A percentile compares a stretch with the other conserved stretches of the same genome.
phyloP scores from a whole-genome alignment of 1,140 invertebrate genomes.

The Ganaspis sp. region DNA sequence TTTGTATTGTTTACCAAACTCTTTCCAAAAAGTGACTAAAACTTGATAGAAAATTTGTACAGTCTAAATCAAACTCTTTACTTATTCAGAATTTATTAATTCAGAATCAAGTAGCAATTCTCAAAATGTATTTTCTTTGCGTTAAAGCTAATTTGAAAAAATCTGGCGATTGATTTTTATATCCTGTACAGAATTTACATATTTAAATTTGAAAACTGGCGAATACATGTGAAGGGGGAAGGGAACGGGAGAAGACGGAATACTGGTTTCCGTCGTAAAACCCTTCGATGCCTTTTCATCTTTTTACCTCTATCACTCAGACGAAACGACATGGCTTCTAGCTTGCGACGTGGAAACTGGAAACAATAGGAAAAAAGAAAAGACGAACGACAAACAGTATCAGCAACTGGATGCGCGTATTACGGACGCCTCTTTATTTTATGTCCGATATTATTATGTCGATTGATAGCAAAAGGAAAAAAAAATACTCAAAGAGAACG shows the following conservation, averaged over 20 bases:
- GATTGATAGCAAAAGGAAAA: constrained; percentile 6
- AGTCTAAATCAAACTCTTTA: too few species aligned
- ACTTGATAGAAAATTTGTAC: too few species aligned
- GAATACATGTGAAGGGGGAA: not conserved
- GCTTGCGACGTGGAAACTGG: constrained; percentile 22
- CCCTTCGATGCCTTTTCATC: constrained; percentile 24
- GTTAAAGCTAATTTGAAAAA: too few species aligned
- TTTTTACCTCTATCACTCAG: constrained; percentile 22
- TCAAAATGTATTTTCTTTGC: too few species aligned
- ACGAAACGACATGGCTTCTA: constrained; percentile 9
- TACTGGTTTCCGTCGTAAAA: constrained; percentile 5
- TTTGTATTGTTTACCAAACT: too few species aligned
- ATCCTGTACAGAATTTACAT: too few species aligned
- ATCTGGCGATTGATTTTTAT: not conserved
- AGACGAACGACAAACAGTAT: constrained; percentile 24
- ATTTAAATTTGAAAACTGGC: too few species aligned
- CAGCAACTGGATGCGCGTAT: constrained; percentile 29
- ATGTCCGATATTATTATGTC: constrained; percentile 27
- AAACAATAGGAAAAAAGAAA: constrained; percentile 22
- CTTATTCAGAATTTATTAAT: too few species aligned
- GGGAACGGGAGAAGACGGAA: not conserved
- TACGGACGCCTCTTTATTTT: constrained; percentile 25
- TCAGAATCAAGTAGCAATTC: too few species aligned
- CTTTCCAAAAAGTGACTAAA: too few species aligned
- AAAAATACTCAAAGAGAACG: constrained; percentile 5